These are phyloP conservation scores for Atlantisia rogersi DNA, from an alignment of 2,113 vertebrate species.

Conservation along the genomic window DNA sequence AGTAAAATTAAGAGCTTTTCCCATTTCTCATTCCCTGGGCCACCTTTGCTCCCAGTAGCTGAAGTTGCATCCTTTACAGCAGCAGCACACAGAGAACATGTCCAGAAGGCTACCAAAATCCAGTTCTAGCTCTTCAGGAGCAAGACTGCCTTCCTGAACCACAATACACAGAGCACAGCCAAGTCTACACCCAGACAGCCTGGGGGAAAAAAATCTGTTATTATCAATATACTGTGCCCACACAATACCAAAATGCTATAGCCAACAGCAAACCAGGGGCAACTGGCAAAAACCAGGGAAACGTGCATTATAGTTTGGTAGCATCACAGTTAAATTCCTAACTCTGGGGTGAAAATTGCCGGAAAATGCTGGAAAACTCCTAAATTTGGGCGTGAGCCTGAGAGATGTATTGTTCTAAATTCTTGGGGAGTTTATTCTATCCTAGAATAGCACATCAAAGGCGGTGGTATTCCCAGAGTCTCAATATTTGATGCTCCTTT, in stretches of 20 bases:
- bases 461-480: not conserved
- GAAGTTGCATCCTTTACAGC: not conserved
- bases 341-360: not conserved
- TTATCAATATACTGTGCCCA: not conserved
- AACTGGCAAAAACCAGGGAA: not conserved
- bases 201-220: not conserved
- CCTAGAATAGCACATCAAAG: not conserved
- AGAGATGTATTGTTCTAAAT: rapidly evolving
- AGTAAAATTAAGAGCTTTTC: not conserved
- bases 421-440: not conserved
- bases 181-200: not conserved
- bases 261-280: not conserved
- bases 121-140: not conserved
- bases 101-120: not conserved
- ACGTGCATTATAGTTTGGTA: not conserved
- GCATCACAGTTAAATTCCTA: not conserved
- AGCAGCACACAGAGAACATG: not conserved
- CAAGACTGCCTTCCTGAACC: not conserved
- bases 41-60: not conserved
- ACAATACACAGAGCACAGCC: not conserved
- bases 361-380: not conserved
- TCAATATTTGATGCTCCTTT: not conserved
- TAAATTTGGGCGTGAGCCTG: not conserved
- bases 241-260: not conserved
- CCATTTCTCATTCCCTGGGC: not conserved